Conservation (phyloP, 2,113 vertebrate species). For the Tachysurus fulvidraco region DNA sequence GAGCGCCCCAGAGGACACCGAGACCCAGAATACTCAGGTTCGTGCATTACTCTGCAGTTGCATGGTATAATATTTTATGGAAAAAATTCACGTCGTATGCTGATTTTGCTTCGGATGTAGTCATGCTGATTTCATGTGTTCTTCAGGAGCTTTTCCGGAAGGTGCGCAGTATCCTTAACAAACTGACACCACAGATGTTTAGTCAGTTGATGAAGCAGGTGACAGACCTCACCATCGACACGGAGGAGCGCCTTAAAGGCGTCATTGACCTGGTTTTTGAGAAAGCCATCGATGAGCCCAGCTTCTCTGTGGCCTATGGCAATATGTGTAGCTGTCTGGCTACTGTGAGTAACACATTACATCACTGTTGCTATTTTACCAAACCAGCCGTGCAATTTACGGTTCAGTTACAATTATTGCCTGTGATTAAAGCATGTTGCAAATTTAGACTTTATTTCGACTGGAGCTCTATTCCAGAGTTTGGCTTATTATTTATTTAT, state of each 20-base stretch:
- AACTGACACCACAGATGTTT: constrained; percentile 98
- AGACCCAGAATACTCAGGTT: constrained; percentile 84
- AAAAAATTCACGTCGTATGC: neutral
- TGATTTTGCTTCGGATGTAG: neutral
- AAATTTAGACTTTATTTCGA: neutral
- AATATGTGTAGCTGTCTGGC: constrained; percentile 98
- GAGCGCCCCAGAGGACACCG: constrained; percentile 76
- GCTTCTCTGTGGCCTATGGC: constrained; percentile 95
- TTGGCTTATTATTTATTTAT: neutral
- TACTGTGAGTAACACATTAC: constrained; percentile 70
- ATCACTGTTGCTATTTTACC: neutral
- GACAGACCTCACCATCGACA: constrained; percentile 94
- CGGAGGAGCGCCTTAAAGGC: constrained; percentile 93
- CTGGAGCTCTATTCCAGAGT: neutral
- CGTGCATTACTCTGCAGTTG: neutral
- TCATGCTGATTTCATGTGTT: constrained; percentile 1
- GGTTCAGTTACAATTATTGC: neutral
- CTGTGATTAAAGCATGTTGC: neutral
- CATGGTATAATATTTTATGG: too few relatives aligned
- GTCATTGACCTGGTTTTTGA: constrained; percentile 98
- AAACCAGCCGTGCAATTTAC: neutral
- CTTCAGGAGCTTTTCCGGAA: constrained; percentile 91
- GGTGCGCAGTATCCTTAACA: constrained; percentile 97
- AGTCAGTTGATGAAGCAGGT: constrained; percentile 98
- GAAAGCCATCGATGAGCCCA: constrained; percentile 95